Evolutionary conservation across 1,140 invertebrate species (phyloP), one percentile per base, ranked within the genome.

Genomic region (Cyclina sinensis): DNA sequence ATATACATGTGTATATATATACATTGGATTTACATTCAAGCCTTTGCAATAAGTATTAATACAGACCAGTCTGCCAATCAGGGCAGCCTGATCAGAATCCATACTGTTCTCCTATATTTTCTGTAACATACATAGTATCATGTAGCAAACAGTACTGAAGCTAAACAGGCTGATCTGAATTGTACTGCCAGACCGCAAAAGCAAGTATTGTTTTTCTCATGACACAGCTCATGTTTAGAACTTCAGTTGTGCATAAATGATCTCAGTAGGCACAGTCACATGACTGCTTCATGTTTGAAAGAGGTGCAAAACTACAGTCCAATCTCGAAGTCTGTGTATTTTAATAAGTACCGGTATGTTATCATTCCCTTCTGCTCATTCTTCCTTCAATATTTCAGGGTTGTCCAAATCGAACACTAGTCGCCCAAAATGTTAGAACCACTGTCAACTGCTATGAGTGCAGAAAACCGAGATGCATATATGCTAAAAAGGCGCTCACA

Each of bases 351-450:
- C n/a, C 16, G 9, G 51, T 57, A 14, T 18, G 21, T 21, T 14
- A 57, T 57, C 7, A 9, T 7, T 7, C 16, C 7, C 43, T 9
- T 57, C 7, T 57, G 9, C n/a, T 57, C 51, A 57, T 57, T 57
- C n/a, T 27, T 62, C 21, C 21, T 54, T 54, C 2, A 12, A 18
- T 18, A 54, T 54, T 81, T 54, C 62, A 70, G 81, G 81, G 81
- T 30, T 83, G 81, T 24, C 81, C 57, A 4, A 83, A 83, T 46
- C 0, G 18, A n/a, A 18, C 27, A 7, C 62, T 83, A 1, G 39
- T 70, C 0, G 81, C 62, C 1, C 81, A 83, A 39, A 83, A 82
- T 65, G 80, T 82, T 11, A 35, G 68, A 24, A 5, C 2, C 2
- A 73, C 30, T 16, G 39, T 37, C 3, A 24, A 35, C 21, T 73